Conservation (phyloP, 2,888 invertebrate genomes). For the Stegophylla sp. region DNA sequence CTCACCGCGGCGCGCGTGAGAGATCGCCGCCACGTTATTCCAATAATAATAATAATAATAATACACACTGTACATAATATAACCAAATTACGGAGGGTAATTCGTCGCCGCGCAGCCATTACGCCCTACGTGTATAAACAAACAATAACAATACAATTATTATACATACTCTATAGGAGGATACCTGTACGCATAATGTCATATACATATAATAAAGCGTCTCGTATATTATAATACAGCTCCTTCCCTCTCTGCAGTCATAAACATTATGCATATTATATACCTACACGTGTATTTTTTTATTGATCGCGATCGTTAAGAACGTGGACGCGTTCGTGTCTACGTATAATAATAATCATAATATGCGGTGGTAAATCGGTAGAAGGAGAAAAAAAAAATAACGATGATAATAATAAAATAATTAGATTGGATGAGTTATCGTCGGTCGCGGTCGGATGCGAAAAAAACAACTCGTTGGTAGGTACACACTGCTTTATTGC, state of each 20-base stretch:
- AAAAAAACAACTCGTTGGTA: slow-evolving; percentile 12
- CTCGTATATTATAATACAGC: too few relatives aligned
- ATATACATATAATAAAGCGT: too few relatives aligned
- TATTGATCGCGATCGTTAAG: too few relatives aligned
- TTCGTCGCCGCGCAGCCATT: not conserved
- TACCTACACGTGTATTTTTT: not conserved
- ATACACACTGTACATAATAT: too few relatives aligned
- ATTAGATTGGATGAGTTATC: slow-evolving; percentile 23
- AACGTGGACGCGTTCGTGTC: not conserved
- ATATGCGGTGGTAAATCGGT: not conserved
- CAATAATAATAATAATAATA: not conserved
- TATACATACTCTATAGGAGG: not conserved
- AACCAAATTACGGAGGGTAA: not conserved
- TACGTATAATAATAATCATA: too few relatives aligned
- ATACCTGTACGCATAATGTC: too few relatives aligned
- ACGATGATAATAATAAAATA: slow-evolving; percentile 34
- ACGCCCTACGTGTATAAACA: not conserved
- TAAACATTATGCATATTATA: too few relatives aligned
- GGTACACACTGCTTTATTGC: not conserved
- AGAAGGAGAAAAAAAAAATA: not conserved
- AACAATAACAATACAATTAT: not conserved
- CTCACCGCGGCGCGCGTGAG: slow-evolving; percentile 1
- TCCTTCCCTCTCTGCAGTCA: too few relatives aligned
- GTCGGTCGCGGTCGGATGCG: slow-evolving; percentile 41
- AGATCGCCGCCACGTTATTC: not conserved